Evolutionary conservation across 2,113 vertebrate species (phyloP), one percentile per base, ranked within the genome.

Genomic region (Halcyon senegalensis): DNA sequence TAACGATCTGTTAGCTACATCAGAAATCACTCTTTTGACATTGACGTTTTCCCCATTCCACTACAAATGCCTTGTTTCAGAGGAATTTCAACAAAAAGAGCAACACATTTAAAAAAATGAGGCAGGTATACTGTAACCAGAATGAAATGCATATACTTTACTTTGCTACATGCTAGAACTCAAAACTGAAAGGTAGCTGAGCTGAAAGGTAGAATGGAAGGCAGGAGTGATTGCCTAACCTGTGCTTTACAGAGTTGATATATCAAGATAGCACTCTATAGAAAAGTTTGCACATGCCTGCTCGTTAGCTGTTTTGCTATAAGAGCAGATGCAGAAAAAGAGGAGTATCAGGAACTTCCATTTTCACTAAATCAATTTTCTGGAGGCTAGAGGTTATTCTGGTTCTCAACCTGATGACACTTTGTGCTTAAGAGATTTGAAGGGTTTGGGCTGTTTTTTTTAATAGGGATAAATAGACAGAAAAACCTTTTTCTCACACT

Each of bases 351-450:
- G 63, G 72, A 93, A 77, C 70, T 94, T 88, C 50, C 59, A 59
- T 88, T 96, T 88, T 80, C 92, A 70, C 72, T 59, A 77, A 88
- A 93, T 93, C 85, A 70, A n/a, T 96, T 96, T 96, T 70, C 63
- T 70, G 28, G 37, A 86, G 51, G 59, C 63, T 88, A 46, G 62
- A 79, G 62, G 62, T 95, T 88, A 55, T 77, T 93, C 51, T 94
- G 72, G 23, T 91, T 95, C 62, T 93, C 67, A 58, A 37, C 39
- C 55, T 73, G 70, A 73, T 87, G 74, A 91, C 80, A 44, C 50
- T 28, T 88, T 86, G 63, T 67, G 59, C 63, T 90, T 81, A 77
- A 80, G 56, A 73, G 83, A 77, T 43, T 62, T 67, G 46, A 88
- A 81, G 53, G 84, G 66, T 43, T 95, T 69, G 55, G 43, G 31